Conservation (phyloP, 2,797 vertebrate genomes). For the Carduelis carduelis region DNA sequence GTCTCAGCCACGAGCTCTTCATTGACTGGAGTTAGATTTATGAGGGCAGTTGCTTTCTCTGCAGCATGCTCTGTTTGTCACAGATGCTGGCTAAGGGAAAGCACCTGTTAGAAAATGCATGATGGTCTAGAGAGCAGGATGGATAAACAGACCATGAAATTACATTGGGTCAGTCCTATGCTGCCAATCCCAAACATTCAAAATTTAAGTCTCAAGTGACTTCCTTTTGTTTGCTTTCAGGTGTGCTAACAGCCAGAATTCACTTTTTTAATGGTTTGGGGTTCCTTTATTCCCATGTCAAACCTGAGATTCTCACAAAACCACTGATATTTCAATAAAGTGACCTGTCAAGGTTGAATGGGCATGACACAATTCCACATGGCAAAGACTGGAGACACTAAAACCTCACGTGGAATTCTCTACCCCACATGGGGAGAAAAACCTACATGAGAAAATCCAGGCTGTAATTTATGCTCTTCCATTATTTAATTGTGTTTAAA, state of each 20-base stretch:
- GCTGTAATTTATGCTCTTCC: not conserved
- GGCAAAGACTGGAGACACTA: not conserved
- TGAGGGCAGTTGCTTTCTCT: not conserved
- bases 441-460: not conserved
- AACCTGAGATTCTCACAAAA: not conserved
- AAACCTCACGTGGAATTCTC: not conserved
- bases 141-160: not conserved
- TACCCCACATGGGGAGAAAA: not conserved
- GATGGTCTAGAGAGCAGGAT: not conserved
- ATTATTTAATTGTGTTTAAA: conserved; percentile 27
- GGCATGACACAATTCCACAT: not conserved
- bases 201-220: not conserved
- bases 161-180: not conserved
- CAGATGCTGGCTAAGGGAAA: not conserved
- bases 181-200: not conserved
- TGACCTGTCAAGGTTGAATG: not conserved
- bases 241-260: not conserved
- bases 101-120: not conserved
- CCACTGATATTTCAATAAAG: not conserved
- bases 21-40: not conserved
- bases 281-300: not conserved
- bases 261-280: not conserved
- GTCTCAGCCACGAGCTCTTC: not conserved
- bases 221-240: not conserved
- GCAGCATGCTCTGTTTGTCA: not conserved